These are phyloP conservation scores for Sinosuthora webbiana DNA, from an alignment of 2,113 vertebrate species.

Conservation along the genomic window DNA sequence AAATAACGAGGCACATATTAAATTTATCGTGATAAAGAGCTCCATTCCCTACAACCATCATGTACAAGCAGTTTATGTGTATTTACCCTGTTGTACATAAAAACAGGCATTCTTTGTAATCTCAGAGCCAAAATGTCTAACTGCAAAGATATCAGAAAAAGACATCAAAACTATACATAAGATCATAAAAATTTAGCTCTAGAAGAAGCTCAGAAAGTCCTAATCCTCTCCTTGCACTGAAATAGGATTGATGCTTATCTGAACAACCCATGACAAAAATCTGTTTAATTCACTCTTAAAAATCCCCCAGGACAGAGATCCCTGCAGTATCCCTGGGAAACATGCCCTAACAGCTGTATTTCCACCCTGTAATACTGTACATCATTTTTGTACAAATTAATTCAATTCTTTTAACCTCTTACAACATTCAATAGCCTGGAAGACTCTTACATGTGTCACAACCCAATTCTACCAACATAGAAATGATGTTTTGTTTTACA, in stretches of 20 bases:
- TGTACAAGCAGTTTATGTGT: neutral
- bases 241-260: neutral
- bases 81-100: neutral
- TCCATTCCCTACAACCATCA: neutral
- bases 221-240: neutral
- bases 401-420: neutral
- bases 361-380: neutral
- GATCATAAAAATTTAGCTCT: neutral
- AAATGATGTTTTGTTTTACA: neutral
- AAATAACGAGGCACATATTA: neutral
- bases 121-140: neutral
- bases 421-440: neutral
- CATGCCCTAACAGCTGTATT: neutral
- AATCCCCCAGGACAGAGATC: neutral
- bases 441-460: neutral
- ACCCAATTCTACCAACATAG: neutral
- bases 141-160: neutral
- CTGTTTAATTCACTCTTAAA: neutral
- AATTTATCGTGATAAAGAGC: neutral
- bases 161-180: neutral
- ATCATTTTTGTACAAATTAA: neutral
- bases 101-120: neutral
- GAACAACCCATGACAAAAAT: neutral
- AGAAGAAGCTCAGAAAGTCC: neutral
- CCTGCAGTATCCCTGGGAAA: neutral